Evolutionary conservation across 2,888 invertebrate genomes (phyloP).

Genomic region (Cosmorhoe ocellata): DNA sequence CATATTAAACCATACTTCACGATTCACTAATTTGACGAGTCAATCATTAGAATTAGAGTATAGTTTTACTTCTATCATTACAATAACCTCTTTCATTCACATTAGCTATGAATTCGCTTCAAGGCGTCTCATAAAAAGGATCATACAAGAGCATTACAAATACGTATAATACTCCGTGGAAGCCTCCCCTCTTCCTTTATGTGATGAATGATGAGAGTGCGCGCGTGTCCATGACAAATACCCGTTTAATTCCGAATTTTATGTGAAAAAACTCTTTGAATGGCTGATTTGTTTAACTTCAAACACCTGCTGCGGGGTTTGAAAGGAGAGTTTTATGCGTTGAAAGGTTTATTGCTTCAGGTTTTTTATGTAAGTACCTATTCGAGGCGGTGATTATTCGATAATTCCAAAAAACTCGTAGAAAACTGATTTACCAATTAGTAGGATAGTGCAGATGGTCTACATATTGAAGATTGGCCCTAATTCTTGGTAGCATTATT

Average conservation of each 20-base stretch:
- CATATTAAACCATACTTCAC: too few species aligned
- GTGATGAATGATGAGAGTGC: constrained; percentile 24
- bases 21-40: too few species aligned
- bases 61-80: too few species aligned
- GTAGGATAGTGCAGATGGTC: too few species aligned
- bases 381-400: too few species aligned
- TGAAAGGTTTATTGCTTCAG: constrained; percentile 7
- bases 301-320: constrained; percentile 18
- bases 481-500: too few species aligned
- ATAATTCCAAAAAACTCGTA: too few species aligned
- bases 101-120: constrained; percentile 15
- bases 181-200: constrained; percentile 29
- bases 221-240: constrained; percentile 32
- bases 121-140: constrained; percentile 20
- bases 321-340: constrained; percentile 9
- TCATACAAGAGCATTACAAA: constrained; percentile 21
- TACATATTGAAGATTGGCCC: too few species aligned
- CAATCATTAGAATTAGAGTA: too few species aligned
- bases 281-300: constrained; percentile 29
- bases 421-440: too few species aligned
- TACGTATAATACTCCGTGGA: constrained; percentile 24
- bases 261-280: constrained; percentile 27
- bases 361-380: constrained; percentile 5
- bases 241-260: constrained; percentile 29
- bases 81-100: too few species aligned